Conservation (phyloP, 2,113 vertebrate species). For the Gadus chalcogrammus region DNA sequence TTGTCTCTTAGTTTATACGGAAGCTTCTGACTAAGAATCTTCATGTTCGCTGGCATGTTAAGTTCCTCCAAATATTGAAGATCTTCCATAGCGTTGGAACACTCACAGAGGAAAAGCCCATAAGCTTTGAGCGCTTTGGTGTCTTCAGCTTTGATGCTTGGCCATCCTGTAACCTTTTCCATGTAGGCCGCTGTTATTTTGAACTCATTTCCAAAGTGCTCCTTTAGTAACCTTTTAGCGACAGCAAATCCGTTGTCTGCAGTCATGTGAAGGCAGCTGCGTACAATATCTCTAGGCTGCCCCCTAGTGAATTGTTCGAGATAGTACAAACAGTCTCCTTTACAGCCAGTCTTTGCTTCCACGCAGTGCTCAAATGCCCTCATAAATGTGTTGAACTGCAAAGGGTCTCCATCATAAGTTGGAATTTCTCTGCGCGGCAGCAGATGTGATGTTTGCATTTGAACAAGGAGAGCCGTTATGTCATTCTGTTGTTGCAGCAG, state of each 20-base stretch:
- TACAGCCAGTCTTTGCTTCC: slow-evolving; percentile 11
- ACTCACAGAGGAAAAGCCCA: too few species aligned
- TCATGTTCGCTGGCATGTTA: too few species aligned
- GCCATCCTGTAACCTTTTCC: slow-evolving; percentile 18
- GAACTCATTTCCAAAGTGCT: slow-evolving; percentile 15
- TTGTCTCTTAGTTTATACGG: too few species aligned
- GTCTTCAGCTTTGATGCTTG: neutral
- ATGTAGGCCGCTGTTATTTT: neutral
- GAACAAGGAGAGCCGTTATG: too few species aligned
- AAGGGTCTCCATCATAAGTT: neutral
- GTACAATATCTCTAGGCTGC: slow-evolving; percentile 16
- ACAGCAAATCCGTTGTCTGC: neutral
- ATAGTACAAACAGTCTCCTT: slow-evolving; percentile 23
- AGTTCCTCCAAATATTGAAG: too few species aligned
- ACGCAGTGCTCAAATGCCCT: slow-evolving; percentile 23
- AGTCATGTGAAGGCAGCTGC: slow-evolving; percentile 23
- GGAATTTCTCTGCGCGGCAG: too few species aligned
- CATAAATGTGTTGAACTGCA: slow-evolving; percentile 16
- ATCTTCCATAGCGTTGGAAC: too few species aligned
- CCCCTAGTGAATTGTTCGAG: slow-evolving; percentile 23
- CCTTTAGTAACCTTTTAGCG: neutral
- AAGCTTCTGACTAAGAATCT: too few species aligned
- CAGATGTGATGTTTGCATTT: too few species aligned
- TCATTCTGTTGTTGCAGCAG: too few species aligned
- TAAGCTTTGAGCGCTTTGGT: too few species aligned